These are phyloP conservation scores for Ruditapes philippinarum DNA, from an alignment of 1,140 invertebrate genomes.

Conservation along the genomic window DNA sequence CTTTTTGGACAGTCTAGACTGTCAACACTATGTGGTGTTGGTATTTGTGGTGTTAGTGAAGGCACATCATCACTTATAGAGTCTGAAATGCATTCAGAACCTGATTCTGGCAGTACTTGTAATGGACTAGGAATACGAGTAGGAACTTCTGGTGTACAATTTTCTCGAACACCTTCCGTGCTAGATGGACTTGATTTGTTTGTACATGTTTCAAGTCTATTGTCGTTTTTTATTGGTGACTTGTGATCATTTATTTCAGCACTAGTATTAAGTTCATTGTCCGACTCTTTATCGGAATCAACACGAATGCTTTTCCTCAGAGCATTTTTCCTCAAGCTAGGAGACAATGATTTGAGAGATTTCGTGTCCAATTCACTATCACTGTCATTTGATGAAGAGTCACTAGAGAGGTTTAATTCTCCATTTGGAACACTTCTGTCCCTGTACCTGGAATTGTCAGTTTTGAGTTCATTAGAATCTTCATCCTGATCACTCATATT, in stretches of 20 bases:
- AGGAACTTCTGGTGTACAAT: conserved; percentile 69
- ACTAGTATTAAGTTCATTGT: conserved; percentile 65
- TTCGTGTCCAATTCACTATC: conserved; percentile 30
- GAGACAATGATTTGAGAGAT: conserved; percentile 11
- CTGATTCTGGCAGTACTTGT: conserved; percentile 65
- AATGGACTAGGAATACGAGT: conserved; percentile 74
- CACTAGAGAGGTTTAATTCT: conserved; percentile 47
- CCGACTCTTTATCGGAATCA: conserved; percentile 66
- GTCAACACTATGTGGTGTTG: conserved; percentile 72
- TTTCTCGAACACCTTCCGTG: conserved; percentile 72
- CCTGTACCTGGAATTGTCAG: conserved; percentile 44
- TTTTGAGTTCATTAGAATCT: conserved; percentile 39
- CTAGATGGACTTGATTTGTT: conserved; percentile 67
- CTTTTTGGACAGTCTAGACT: conserved; percentile 39
- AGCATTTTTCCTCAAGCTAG: conserved; percentile 39
- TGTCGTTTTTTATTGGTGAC: conserved; percentile 51
- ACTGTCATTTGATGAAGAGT: conserved; percentile 44
- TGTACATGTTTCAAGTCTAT: conserved; percentile 19
- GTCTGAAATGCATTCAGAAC: conserved; percentile 73
- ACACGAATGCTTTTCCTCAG: conserved; percentile 54
- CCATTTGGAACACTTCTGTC: conserved; percentile 52
- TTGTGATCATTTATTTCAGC: conserved; percentile 68
- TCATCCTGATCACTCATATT: conserved; percentile 29
- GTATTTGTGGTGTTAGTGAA: conserved; percentile 78
- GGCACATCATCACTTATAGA: conserved; percentile 77